These are phyloP conservation scores for Sorex fumeus DNA, from an alignment of 2,113 vertebrate genomes.

Conservation along the genomic window DNA sequence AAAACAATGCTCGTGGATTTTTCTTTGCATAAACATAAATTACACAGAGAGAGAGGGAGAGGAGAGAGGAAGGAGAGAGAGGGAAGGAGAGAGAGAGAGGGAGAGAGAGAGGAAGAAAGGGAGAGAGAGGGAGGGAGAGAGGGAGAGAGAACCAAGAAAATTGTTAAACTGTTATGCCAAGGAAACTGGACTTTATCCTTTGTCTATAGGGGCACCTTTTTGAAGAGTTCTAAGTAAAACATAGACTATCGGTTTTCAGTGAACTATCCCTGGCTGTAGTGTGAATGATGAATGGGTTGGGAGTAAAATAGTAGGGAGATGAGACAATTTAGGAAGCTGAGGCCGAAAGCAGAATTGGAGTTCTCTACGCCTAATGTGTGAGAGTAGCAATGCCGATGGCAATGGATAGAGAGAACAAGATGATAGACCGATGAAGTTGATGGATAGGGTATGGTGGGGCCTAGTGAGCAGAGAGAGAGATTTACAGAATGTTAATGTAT, in stretches of 20 bases:
- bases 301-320: neutral
- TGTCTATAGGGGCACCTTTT: neutral
- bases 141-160: no score
- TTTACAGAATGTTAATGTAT: no score
- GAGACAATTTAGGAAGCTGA: neutral
- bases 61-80: no score
- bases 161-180: neutral
- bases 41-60: neutral
- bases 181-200: neutral
- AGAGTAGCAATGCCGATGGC: neutral
- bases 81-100: no score
- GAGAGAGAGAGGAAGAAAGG: no score
- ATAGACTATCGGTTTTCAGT: neutral
- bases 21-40: neutral
- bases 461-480: no score
- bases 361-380: no score
- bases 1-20: slow-evolving; percentile 1
- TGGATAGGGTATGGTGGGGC: neutral
- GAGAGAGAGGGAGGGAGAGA: no score
- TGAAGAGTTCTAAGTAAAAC: neutral
- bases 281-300: neutral
- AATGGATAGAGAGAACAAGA: neutral
- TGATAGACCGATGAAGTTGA: no score
- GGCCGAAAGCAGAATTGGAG: neutral
- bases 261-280: neutral